phyloP scores from a whole-genome alignment of 2,113 vertebrate species.

The Phalacrocorax brasilianus region DNA sequence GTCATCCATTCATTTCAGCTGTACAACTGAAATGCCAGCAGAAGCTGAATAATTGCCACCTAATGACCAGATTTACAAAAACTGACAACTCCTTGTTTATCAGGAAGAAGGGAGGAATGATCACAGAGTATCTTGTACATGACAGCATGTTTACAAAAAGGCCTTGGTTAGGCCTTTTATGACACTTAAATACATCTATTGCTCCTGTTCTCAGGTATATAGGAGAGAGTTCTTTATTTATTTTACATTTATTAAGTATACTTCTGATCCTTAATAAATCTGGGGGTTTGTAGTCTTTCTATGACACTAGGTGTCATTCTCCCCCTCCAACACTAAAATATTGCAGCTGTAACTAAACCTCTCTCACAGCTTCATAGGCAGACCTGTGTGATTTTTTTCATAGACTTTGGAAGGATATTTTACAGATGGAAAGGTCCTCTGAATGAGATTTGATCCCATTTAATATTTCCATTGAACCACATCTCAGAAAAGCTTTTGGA shows the following conservation, averaged over 20 bases:
- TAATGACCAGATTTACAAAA: slow-evolving; percentile 23
- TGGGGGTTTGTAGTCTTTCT: not conserved
- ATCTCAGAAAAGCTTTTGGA: not conserved
- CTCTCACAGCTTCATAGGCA: not conserved
- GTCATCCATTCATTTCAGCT: not conserved
- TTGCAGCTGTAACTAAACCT: not conserved
- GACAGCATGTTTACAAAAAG: not conserved
- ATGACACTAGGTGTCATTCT: not conserved
- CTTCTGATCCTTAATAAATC: not conserved
- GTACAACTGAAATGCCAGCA: not conserved
- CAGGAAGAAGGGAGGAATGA: not conserved
- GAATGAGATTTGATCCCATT: not conserved
- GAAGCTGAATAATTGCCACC: slow-evolving; percentile 1
- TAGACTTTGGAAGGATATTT: not conserved
- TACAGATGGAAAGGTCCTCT: not conserved
- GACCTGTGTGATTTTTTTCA: not conserved
- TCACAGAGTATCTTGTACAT: not conserved
- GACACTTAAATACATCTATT: not conserved
- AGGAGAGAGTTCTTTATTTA: not conserved
- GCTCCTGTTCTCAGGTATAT: not conserved
- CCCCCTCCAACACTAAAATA: not conserved
- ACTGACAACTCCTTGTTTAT: not conserved
- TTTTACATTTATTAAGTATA: not conserved
- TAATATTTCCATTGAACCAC: not conserved
- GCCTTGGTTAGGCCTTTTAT: not conserved